Evolutionary conservation across 1,140 invertebrate genomes (phyloP), one percentile per base, ranked within the genome.

Genomic region (Coenobita brevimanus): DNA sequence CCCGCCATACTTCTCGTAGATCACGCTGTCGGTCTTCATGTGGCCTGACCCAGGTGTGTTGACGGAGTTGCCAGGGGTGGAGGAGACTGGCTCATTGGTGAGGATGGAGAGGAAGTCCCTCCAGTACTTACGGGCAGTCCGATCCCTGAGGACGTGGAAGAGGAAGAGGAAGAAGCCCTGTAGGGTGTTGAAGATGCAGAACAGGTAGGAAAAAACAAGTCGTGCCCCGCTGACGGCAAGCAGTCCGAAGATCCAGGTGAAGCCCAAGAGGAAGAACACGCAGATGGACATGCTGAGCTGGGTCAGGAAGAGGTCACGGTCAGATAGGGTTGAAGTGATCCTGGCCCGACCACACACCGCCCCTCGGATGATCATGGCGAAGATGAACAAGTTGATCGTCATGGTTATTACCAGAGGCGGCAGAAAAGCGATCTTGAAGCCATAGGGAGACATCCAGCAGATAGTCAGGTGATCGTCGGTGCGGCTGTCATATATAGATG

Each of bases 351-450:
- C 93, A 92, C 91, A 93, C 10, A 92, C 91, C 57, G 92, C 93
- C 30, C 92, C 90, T 27, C 93, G 91, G 21, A 93, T 92, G 50
- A 93, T 91, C 3, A 91, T 24, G 27, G 91, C 87, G 90, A 93
- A 94, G 38, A 93, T 91, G 24, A 92, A 75, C 2, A 93, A 85
- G 85, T 94, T 94, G 33, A 92, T 89, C 17, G 92, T 46, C 38
- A 93, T 91, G 69, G 93, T 93, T 2, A 92, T 38, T 27, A 91
- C 92, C 0, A 93, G 88, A 0, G 93, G 93, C 33, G 92, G 71
- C 6, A 92, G 91, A 71, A 94, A 93, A 15, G 92, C 92, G 81
- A 92, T 93, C 88, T 92, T 92, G 90, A 93, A 93, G 0, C 92
- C 91, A 4, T 92, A 80, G 0, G 91, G 73, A 4, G 91, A 90